These are phyloP conservation scores for Furcifer pardalis DNA, from an alignment of 2,797 vertebrate genomes.

Conservation along the genomic window DNA sequence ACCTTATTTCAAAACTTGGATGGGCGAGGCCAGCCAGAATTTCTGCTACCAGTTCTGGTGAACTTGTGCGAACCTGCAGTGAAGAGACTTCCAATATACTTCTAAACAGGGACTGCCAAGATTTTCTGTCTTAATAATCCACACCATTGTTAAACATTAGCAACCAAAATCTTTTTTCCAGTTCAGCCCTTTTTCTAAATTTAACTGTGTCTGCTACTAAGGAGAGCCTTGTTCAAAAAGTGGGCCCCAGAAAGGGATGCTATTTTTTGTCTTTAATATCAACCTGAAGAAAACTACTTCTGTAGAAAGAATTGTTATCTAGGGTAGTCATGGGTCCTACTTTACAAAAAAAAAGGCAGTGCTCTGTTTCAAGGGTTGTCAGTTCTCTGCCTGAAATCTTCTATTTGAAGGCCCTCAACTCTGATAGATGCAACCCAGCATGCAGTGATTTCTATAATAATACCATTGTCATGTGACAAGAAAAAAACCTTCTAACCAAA, in stretches of 20 bases:
- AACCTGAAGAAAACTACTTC: background rate
- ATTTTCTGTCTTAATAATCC: background rate
- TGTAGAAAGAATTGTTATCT: background rate
- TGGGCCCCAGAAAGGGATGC: background rate
- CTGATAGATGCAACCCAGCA: too few species aligned
- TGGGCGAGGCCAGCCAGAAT: too few species aligned
- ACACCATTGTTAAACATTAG: background rate
- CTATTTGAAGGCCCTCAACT: too few species aligned
- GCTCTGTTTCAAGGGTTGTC: too few species aligned
- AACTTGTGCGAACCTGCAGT: too few species aligned
- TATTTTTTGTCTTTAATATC: background rate
- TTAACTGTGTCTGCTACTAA: background rate
- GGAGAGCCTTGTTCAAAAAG: background rate
- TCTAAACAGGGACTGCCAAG: background rate
- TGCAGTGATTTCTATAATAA: too few species aligned
- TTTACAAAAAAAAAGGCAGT: background rate
- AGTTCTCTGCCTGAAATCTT: background rate
- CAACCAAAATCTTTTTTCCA: background rate
- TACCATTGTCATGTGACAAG: too few species aligned
- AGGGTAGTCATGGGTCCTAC: background rate
- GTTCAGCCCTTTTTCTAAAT: background rate
- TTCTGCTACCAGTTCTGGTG: too few species aligned
- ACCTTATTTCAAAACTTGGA: too few species aligned
- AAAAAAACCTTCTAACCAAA: too few species aligned
- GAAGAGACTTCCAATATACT: background rate